Conservation (phyloP, 2,888 invertebrate species). For the Metallyticus violacea region DNA sequence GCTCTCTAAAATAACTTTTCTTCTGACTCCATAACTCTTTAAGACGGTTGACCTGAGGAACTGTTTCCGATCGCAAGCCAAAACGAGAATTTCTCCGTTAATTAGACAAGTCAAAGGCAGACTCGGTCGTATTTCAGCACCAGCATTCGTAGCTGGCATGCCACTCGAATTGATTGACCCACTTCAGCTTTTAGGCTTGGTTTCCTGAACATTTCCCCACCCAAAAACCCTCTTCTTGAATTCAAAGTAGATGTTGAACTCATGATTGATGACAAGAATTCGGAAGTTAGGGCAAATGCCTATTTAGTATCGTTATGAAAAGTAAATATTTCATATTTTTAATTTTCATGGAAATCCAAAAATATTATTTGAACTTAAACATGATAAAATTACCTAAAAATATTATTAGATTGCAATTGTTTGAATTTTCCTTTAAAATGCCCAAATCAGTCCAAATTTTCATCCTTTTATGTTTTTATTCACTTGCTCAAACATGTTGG, state of each 20-base stretch:
- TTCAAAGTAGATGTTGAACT: not conserved
- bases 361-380: too few relatives aligned
- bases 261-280: too few relatives aligned
- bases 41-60: not conserved
- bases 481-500: too few relatives aligned
- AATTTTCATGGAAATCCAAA: too few relatives aligned
- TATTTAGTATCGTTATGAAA: too few relatives aligned
- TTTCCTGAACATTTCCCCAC: not conserved
- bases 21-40: not conserved
- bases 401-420: too few relatives aligned
- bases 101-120: not conserved
- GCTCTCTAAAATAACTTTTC: not conserved
- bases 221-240: not conserved
- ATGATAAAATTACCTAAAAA: too few relatives aligned
- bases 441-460: too few relatives aligned
- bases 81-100: not conserved
- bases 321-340: too few relatives aligned
- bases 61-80: not conserved
- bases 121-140: not conserved
- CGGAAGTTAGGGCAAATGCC: too few relatives aligned
- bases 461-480: too few relatives aligned
- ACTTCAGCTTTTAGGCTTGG: not conserved
- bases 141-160: not conserved
- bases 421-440: too few relatives aligned
- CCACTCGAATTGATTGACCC: not conserved